Percentiles rank a stretch among this genome's conserved stretches.
Conservation (phyloP, 2,797 vertebrate genomes). For the Prunella strophiata region DNA sequence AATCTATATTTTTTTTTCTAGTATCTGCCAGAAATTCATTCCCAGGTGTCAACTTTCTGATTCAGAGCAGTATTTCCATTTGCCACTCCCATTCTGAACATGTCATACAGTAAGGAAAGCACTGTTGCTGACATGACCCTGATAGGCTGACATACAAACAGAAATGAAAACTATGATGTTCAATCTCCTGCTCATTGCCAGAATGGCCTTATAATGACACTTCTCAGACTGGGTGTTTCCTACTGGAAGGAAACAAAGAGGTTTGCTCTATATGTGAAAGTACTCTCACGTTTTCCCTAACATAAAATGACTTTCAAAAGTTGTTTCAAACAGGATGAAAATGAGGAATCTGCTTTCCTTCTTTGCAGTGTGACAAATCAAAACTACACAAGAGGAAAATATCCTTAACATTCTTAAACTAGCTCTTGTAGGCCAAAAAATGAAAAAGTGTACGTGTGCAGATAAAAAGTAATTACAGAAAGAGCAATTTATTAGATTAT, state of each 20-base stretch:
- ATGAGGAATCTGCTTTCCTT: not conserved
- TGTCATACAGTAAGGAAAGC: not conserved
- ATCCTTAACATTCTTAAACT: slow-evolving; percentile 7
- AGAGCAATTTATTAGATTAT: not conserved
- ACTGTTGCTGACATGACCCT: not conserved
- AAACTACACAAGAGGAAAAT: not conserved
- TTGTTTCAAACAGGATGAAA: not conserved
- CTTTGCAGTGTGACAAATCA: not conserved
- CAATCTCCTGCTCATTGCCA: not conserved
- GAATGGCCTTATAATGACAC: not conserved
- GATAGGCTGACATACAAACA: slow-evolving; percentile 1
- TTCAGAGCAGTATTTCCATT: not conserved
- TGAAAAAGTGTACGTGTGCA: fast-evolving
- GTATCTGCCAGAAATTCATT: not conserved
- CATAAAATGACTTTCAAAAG: not conserved
- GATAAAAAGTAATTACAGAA: not conserved
- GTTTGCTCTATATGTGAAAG: not conserved
- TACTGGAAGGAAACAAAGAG: not conserved
- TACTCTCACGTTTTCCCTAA: not conserved
- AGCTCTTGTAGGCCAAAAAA: not conserved
- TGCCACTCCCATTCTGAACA: not conserved
- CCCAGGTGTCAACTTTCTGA: slow-evolving; percentile 4
- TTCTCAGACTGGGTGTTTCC: not conserved
- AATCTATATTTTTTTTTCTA: not conserved
- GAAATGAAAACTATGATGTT: not conserved